Base-by-base conservation (phyloP, 2,888 invertebrate genomes). In the Xylota sylvarum region DNA sequence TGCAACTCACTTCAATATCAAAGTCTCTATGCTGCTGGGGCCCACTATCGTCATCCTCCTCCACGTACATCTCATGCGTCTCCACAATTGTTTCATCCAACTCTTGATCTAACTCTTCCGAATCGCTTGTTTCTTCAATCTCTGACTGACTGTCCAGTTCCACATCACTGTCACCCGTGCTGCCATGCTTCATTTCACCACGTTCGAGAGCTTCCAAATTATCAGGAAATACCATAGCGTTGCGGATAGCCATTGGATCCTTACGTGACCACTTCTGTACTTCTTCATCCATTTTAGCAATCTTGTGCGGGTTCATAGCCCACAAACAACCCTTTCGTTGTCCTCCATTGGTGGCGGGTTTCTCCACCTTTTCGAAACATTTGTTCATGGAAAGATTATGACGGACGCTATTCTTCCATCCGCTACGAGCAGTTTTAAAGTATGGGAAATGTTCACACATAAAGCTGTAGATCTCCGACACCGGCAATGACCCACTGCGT, bases 391-490 rank as follows among this genome's bases (percentile, higher is more conserved):
- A 98, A 89, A 99, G 94, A 93, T 99, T 99, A 92, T 99, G 99
- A 89, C 99, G 94, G 0, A 99, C 99, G 4, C 99, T 99, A 92
- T 99, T 99, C 93, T 99, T 99, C 99, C 99, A 99, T 14, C 99
- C 99, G 91, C 97, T 97, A 23, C 98, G 99, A 9, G 99, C 99
- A 0, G 98, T 98, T 93, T 98, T 98, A 92, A 99, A 99, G 92
- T 98, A 99, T 0, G 99, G 99, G 92, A 99, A 99, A 92, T 99
- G 98, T 93, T 98, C 97, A 92, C 98, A 99, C 97, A 99, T 98
- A 91, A 99, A 99, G 92, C 97, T 98, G 93, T 99, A 99, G 89
- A 99, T 99, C 93, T 99, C 99, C 10, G 98, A 98, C 40, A 99
- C 99, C 4, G 99, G 99, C 90, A 99, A 93, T 90, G 98, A 97